These are phyloP conservation scores for Hippolais icterina DNA, from an alignment of 2,113 vertebrate genomes.

Conservation along the genomic window DNA sequence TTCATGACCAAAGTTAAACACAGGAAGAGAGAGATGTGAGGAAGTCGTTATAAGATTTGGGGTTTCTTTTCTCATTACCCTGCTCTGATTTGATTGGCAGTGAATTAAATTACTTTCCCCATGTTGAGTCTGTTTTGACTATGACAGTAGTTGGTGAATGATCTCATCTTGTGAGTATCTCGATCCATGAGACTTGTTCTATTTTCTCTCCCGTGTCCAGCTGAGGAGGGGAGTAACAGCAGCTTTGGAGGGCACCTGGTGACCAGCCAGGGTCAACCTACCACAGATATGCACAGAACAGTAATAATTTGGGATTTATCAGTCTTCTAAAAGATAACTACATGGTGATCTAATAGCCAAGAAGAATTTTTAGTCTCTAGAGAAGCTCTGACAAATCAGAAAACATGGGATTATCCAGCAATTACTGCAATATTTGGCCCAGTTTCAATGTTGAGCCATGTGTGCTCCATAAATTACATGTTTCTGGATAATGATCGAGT, in stretches of 20 bases:
- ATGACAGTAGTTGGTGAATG: background rate
- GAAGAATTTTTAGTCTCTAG: background rate
- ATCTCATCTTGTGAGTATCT: background rate
- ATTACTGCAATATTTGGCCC: background rate
- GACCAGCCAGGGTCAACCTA: background rate
- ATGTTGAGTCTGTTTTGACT: background rate
- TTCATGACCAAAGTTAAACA: background rate
- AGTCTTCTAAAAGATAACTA: background rate
- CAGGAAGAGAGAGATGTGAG: background rate
- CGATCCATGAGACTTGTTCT: accelerated
- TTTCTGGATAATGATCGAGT: background rate
- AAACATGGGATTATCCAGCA: background rate
- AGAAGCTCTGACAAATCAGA: background rate
- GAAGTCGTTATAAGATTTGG: background rate
- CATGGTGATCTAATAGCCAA: background rate
- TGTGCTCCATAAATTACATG: background rate
- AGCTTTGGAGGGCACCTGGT: background rate
- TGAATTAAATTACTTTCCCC: background rate
- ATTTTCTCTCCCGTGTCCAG: background rate
- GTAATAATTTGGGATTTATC: background rate
- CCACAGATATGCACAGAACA: background rate
- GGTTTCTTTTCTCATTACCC: background rate
- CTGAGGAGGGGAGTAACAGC: background rate
- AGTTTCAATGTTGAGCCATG: background rate
- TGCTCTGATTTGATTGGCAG: background rate